Evolutionary conservation across 2,113 vertebrate species (phyloP), one percentile per base, ranked within the genome.

Genomic region (Lynx canadensis): DNA sequence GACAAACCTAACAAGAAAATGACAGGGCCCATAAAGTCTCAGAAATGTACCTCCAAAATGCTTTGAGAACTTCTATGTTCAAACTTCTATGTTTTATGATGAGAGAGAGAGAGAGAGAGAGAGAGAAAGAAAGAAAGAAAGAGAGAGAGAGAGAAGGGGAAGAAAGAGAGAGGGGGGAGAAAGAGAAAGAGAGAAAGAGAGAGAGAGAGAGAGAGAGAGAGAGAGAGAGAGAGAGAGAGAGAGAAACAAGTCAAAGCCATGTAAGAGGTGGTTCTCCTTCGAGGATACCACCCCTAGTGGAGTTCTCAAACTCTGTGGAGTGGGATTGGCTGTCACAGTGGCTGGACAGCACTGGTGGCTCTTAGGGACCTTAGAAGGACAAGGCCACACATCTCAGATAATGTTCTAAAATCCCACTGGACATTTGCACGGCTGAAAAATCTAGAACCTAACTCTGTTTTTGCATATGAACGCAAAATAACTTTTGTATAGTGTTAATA

Each of bases 91-190:
- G 12, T 82, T 57, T 83, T 33, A 33, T 29, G 36, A 7, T 19
- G 57, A 13, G 18, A 91, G 38, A 23, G 18, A 13, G 5, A 29
- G 0, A 2, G 55, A 57, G 19, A n/a, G 16, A 18, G 15, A 23
- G 9, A 41, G 6, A 6, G 5, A 13, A 11, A 87, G 18, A 13
- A 4, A 29, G 13, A 13, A 4, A 19, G 1, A 7, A 2, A 60
- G 21, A n/a, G 6, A 18, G 21, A 31, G 14, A 55, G 10, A 12
- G 7, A 13, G 18, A 87, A 48, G 41, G 41, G 5, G 19, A 0
- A 7, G 57, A 60, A 7, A n/a, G 16, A 8, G 21, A 18, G 36
- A 36, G 41, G 41, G 41, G 5, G 19, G 0, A 2, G 57, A 60
- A 21, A n/a, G 16, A 13, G 21, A 18, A 9, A 29, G 0, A 2